phyloP scores from a whole-genome alignment of 1,140 invertebrate species.

The Aplysia californica region DNA sequence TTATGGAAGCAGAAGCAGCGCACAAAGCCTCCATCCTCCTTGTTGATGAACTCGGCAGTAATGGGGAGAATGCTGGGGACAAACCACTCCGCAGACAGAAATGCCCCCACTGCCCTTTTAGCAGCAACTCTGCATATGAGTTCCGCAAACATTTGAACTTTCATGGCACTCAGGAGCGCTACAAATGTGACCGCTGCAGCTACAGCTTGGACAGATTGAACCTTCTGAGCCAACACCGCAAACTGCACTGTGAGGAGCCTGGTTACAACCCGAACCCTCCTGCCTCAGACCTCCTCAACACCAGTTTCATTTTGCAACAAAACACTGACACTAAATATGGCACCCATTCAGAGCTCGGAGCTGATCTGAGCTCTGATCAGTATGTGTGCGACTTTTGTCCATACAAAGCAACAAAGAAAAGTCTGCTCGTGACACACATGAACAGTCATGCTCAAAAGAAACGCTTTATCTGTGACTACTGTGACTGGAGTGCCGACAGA shows the following conservation, averaged over 20 bases:
- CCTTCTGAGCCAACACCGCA: conserved; percentile 41
- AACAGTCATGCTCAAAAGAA: conserved; percentile 54
- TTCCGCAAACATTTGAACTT: conserved; percentile 44
- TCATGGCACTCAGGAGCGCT: conserved; percentile 41
- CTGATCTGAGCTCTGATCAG: not conserved
- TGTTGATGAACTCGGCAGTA: conserved; percentile 2
- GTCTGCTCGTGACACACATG: conserved; percentile 53
- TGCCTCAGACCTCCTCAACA: conserved; percentile 36
- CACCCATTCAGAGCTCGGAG: not conserved
- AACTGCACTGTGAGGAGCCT: conserved; percentile 42
- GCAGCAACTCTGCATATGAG: conserved; percentile 41
- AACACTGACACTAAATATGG: not conserved
- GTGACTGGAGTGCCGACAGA: conserved; percentile 61
- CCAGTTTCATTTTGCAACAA: conserved; percentile 6
- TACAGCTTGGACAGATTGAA: conserved; percentile 51
- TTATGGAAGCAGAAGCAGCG: conserved; percentile 23
- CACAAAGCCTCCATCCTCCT: not conserved
- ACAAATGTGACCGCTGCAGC: conserved; percentile 51
- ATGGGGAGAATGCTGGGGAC: too few species aligned
- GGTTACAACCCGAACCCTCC: conserved; percentile 36
- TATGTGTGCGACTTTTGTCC: conserved; percentile 51
- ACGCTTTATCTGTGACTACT: conserved; percentile 60
- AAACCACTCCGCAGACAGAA: conserved; percentile 40
- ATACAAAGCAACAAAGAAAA: conserved; percentile 50
- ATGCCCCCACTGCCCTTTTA: conserved; percentile 50